Conservation (phyloP, 2,113 vertebrate genomes). For the Bucco capensis region DNA sequence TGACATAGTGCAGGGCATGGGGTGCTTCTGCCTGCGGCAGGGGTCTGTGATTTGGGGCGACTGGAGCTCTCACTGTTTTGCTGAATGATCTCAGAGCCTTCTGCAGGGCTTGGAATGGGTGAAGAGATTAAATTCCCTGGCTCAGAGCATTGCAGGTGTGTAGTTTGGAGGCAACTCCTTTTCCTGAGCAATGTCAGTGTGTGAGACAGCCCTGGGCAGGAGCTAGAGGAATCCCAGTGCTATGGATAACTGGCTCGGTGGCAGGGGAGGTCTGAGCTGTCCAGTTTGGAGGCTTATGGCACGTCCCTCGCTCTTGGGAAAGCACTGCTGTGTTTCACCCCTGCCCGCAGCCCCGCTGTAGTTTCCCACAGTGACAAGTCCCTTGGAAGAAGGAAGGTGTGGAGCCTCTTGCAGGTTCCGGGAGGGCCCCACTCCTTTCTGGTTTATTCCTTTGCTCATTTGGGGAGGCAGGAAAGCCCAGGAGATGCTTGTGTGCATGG, state of each 20-base stretch:
- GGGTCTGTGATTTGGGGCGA: accelerated
- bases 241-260: not conserved
- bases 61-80: accelerated
- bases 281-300: not conserved
- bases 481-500: not conserved
- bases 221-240: not conserved
- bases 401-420: not conserved
- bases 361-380: slow-evolving; percentile 30
- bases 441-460: slow-evolving; percentile 19
- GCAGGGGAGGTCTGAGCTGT: not conserved
- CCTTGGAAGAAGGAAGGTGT: not conserved
- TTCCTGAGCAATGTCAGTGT: not conserved
- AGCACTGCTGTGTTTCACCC: not conserved
- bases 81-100: accelerated
- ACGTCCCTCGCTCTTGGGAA: not conserved
- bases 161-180: not conserved
- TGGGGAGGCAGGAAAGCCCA: not conserved
- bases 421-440: not conserved
- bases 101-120: accelerated
- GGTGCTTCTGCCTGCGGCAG: not conserved
- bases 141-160: accelerated
- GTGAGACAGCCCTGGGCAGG: not conserved
- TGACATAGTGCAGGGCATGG: accelerated
- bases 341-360: not conserved
- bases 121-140: not conserved